phyloP scores from a whole-genome alignment of 2,888 invertebrate genomes.

The Osmoderma eremita region DNA sequence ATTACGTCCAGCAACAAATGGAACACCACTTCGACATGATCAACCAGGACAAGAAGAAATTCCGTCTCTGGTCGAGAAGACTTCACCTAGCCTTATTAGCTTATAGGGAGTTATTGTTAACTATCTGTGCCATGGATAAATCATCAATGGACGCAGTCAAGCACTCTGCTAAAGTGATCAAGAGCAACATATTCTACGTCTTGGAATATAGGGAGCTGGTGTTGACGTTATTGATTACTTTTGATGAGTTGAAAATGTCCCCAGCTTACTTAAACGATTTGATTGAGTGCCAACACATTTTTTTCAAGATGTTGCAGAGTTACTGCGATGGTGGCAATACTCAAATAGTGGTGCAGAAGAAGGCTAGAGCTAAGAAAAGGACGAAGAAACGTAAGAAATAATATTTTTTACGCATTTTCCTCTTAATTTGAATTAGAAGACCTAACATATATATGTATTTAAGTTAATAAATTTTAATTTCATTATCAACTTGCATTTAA shows the following conservation, averaged over 20 bases:
- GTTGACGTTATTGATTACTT: slow-evolving; percentile 80
- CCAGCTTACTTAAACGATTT: slow-evolving; percentile 86
- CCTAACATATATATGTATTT: too few species aligned
- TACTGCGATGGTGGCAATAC: slow-evolving; percentile 72
- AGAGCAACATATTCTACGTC: slow-evolving; percentile 92
- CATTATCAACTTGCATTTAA: too few species aligned
- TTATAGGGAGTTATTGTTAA: slow-evolving; percentile 85
- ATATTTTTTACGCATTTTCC: too few species aligned
- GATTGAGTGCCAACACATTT: slow-evolving; percentile 89
- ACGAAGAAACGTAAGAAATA: slow-evolving; percentile 61
- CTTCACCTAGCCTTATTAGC: slow-evolving; percentile 86
- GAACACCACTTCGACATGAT: slow-evolving; percentile 88
- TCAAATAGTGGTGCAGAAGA: slow-evolving; percentile 78
- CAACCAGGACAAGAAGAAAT: slow-evolving; percentile 85
- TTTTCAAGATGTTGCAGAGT: slow-evolving; percentile 87
- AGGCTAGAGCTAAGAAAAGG: slow-evolving; percentile 64
- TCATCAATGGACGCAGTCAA: slow-evolving; percentile 75
- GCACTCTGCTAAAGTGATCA: slow-evolving; percentile 85
- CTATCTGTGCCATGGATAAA: slow-evolving; percentile 84
- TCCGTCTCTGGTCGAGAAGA: slow-evolving; percentile 82
- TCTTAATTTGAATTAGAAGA: too few species aligned
- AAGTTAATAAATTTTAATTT: too few species aligned
- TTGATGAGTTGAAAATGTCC: slow-evolving; percentile 87
- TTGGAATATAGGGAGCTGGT: slow-evolving; percentile 94
- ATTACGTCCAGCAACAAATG: slow-evolving; percentile 93